Base-by-base conservation (phyloP, 2,888 invertebrate species). In the Chymomyza caudatula region DNA sequence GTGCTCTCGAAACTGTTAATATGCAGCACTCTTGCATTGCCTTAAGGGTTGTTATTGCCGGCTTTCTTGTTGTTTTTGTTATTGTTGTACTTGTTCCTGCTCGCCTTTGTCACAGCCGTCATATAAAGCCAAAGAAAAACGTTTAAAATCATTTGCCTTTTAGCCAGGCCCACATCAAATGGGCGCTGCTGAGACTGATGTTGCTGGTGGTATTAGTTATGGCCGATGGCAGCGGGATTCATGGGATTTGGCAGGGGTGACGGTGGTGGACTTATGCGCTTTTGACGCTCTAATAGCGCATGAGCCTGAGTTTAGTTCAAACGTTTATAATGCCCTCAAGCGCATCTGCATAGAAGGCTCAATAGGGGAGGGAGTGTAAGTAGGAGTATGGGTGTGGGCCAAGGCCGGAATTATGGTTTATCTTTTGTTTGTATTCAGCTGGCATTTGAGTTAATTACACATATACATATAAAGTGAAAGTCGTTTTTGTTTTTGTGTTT, bases 81-180 rank as follows among this genome's bases (percentile, higher is more conserved):
- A 22, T 19, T 29, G 6, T 22, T 54, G 49, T 60, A 62, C 13
- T 61, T 60, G 56, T 60, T 65, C 59, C 68, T 52, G 42, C 42
- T 59, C 60, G 63, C 54, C 65, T 63, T 69, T 70, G 55, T 67
- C 68, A 65, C 61, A 67, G 63, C 58, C 64, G 60, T 37, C 66
- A 65, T 72, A 71, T 65, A 70, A 76, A 76, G 69, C 54, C 68
- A 37, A 63, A 65, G 56, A 62, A 42, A 60, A 51, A 15, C 68
- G 69, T 63, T 65, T 69, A 61, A 75, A 44, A 65, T 67, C n/a
- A n/a, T 17, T 11, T 37, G 2, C 5, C 47, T 47, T 47, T 47
- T 13, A 47, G 17, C 19, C 29, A 11, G 29, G 47, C 47, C 15
- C 47, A 47, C 47, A 47, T 47, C 19, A 47, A 47, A 47, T 47